Conservation (phyloP, 2,113 vertebrate species). For the Halcyon malimbica region DNA sequence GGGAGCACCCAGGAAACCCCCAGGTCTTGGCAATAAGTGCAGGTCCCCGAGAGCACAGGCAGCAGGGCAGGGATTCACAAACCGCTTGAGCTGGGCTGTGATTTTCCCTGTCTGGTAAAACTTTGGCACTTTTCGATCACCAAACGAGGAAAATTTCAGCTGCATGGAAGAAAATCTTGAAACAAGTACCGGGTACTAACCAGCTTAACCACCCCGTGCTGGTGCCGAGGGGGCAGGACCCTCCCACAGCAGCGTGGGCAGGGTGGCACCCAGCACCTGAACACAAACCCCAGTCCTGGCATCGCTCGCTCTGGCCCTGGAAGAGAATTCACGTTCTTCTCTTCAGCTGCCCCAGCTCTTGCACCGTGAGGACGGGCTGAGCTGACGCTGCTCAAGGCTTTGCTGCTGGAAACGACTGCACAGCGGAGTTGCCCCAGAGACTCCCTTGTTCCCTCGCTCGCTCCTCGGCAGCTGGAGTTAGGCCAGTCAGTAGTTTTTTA, state of each 20-base stretch:
- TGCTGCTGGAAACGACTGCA: background rate
- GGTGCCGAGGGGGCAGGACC: background rate
- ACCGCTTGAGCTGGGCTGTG: accelerated
- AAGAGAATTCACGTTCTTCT: background rate
- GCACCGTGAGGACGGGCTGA: accelerated
- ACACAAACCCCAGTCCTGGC: background rate
- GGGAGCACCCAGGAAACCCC: background rate
- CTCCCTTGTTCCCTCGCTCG: background rate
- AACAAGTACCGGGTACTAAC: background rate
- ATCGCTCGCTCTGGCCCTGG: accelerated
- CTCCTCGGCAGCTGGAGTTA: background rate
- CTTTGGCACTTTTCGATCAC: background rate
- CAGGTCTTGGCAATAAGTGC: background rate
- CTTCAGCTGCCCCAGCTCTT: background rate
- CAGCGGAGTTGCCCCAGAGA: accelerated
- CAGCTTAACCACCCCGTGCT: too few species aligned
- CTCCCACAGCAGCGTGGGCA: too few species aligned
- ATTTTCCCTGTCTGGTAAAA: background rate
- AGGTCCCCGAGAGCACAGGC: too few species aligned
- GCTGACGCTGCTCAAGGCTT: background rate
- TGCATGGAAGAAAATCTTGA: background rate
- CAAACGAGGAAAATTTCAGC: background rate
- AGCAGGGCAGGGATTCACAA: background rate
- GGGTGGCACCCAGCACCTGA: background rate
- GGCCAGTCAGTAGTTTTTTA: background rate